A percentile compares a stretch with the other conserved stretches of the same genome.
Evolutionary conservation across 2,113 vertebrate genomes (phyloP).

Genomic region (Laticauda colubrina): DNA sequence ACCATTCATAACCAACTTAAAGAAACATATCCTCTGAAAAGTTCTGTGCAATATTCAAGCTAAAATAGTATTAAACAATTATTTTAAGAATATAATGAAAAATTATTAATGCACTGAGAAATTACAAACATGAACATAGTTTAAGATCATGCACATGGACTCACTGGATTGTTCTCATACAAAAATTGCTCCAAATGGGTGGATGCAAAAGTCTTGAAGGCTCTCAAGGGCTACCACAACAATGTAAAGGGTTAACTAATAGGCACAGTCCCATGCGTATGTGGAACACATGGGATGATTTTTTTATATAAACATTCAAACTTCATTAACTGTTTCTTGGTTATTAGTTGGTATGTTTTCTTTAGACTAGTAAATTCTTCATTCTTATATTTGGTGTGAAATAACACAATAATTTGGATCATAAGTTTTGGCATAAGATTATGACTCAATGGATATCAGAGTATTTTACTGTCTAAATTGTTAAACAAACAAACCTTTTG

Average conservation of each 20-base stretch:
- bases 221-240: too few species aligned
- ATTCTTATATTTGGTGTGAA: background rate
- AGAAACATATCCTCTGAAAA: background rate
- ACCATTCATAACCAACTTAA: background rate
- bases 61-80: background rate
- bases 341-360: background rate
- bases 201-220: background rate
- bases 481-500: background rate
- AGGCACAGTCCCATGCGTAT: background rate
- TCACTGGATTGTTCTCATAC: background rate
- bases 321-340: background rate
- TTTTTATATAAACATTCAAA: background rate
- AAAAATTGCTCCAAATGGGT: background rate
- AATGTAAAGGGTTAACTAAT: background rate
- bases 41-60: background rate
- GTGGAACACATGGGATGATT: background rate
- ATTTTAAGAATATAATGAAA: background rate
- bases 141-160: background rate
- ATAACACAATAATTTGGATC: background rate
- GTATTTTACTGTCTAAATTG: background rate
- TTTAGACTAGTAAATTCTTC: background rate
- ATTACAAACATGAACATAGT: background rate
- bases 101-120: background rate
- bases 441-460: background rate
- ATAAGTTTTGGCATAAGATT: background rate